Base-by-base conservation (phyloP, 2,888 invertebrate genomes). In the Polymixis flavicincta region DNA sequence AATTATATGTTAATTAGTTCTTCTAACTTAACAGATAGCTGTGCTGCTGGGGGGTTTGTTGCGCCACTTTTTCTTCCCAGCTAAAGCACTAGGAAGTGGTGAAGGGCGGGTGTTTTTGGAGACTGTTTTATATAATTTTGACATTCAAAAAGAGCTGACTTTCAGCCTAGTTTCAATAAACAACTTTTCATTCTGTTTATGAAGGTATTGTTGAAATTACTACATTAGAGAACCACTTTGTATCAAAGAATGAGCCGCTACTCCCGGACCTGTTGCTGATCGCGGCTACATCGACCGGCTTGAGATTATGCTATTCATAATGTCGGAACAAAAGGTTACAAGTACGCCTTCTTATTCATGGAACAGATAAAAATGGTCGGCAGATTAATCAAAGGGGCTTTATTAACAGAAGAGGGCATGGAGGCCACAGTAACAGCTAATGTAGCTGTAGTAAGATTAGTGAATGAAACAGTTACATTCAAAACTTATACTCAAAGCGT, bases 221-320 rank as follows among this genome's bases (percentile, higher is more conserved):
- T 6, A 52, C 14, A 22, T 67, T 63, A 19, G 42, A 25, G 17
- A 48, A 59, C 17, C 17, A 52, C 37, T 54, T 28, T 2, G 2
- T 14, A 54, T 32, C 9, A 45, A 28, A 28, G 28, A 45, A 11
- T 4, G 9, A n/a, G 28, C 25, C 17, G 9, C 32, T 25, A 50
- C 42, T 19, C 4, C 17, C 9, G 14, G 55, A n/a, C 8, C 42
- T 48, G 57, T 32, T 50, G 66, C 42, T 64, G 19, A 42, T 32
- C 25, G 32, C 25, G 45, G 59, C 22, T 17, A n/a, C 17, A 32
- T 55, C 42, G 42, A 68, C 52, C 14, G 4, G 22, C 32, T 19
- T 5, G 32, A 54, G 28, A 61, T 66, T 73, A 28, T 72, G 59
- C 57, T 65, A 25, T 64, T 64, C 61, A 59, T 74, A 59, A 14